Evolutionary conservation across 1,140 invertebrate species (phyloP).

Genomic region (Orius laevigatus): DNA sequence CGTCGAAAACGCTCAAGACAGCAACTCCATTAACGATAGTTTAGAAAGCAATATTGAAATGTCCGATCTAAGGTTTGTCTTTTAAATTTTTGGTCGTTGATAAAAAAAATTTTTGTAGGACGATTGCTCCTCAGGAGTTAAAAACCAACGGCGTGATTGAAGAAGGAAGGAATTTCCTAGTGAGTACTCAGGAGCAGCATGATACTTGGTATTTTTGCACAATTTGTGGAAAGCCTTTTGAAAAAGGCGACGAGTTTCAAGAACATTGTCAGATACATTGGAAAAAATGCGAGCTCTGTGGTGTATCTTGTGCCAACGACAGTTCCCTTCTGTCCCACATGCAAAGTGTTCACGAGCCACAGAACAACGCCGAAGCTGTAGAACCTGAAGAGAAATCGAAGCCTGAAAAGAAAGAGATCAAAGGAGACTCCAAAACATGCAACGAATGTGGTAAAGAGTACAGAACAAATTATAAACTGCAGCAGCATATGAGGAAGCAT

Average conservation of each 20-base stretch:
- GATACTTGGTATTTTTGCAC: slow-evolving; percentile 32
- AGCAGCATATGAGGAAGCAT: slow-evolving; percentile 59
- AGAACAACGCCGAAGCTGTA: slow-evolving; percentile 18
- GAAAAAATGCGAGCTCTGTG: slow-evolving; percentile 29
- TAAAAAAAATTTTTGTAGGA: not conserved
- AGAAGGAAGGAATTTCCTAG: slow-evolving; percentile 6
- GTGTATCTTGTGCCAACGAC: slow-evolving; percentile 29
- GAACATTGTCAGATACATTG: slow-evolving; percentile 35
- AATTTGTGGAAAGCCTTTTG: slow-evolving; percentile 33
- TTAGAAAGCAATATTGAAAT: no score
- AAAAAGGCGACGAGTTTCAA: slow-evolving; percentile 29
- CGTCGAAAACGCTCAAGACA: not conserved
- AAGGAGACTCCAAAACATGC: slow-evolving; percentile 31
- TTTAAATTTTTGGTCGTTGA: no score
- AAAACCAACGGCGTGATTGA: slow-evolving; percentile 4
- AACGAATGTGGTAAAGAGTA: slow-evolving; percentile 39
- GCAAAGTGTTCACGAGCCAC: slow-evolving; percentile 16
- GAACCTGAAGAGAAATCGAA: slow-evolving; percentile 18
- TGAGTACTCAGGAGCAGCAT: slow-evolving; percentile 7
- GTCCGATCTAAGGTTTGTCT: no score
- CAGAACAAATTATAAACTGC: slow-evolving; percentile 45
- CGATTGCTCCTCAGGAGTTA: not conserved
- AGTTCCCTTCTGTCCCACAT: slow-evolving; percentile 30
- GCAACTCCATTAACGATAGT: no score
- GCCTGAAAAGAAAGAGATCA: slow-evolving; percentile 19